These are phyloP conservation scores for Sebastes aleutianus DNA, from an alignment of 2,797 vertebrate genomes.

Conservation along the genomic window DNA sequence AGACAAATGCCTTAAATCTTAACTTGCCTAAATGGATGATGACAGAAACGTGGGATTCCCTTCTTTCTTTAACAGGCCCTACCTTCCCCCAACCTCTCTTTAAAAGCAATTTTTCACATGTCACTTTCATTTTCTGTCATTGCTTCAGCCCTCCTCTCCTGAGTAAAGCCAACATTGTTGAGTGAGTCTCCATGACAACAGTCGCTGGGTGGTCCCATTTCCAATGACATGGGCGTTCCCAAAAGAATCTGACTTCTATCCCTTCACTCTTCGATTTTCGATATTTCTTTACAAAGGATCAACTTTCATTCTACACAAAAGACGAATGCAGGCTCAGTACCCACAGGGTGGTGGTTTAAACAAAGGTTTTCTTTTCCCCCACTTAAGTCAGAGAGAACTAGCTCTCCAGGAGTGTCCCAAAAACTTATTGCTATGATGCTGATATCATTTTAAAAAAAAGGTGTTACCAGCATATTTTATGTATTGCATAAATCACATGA, in stretches of 20 bases:
- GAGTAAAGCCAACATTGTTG: conserved; percentile 54
- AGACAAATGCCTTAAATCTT: neutral
- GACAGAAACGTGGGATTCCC: conserved; percentile 27
- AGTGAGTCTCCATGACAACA: conserved; percentile 64
- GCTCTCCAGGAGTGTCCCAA: neutral
- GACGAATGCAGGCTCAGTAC: neutral
- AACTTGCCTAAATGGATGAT: neutral
- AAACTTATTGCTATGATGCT: neutral
- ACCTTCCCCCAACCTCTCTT: neutral
- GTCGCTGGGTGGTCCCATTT: conserved; percentile 57
- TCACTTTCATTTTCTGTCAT: conserved; percentile 57
- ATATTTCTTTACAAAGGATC: conserved; percentile 23
- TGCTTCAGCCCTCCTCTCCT: conserved; percentile 26
- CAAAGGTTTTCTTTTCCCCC: neutral
- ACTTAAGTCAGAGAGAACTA: neutral
- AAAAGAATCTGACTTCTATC: conserved; percentile 31
- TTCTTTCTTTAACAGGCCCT: neutral
- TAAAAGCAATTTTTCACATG: conserved; percentile 46
- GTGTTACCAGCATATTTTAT: neutral
- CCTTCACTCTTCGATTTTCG: conserved; percentile 19
- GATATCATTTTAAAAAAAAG: neutral
- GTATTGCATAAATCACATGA: neutral
- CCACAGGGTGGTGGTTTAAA: neutral
- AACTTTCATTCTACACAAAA: neutral
- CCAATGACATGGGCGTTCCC: conserved; percentile 9